These are phyloP conservation scores for Zaprionus lachaisei DNA, from an alignment of 1,140 invertebrate species.

Conservation along the genomic window DNA sequence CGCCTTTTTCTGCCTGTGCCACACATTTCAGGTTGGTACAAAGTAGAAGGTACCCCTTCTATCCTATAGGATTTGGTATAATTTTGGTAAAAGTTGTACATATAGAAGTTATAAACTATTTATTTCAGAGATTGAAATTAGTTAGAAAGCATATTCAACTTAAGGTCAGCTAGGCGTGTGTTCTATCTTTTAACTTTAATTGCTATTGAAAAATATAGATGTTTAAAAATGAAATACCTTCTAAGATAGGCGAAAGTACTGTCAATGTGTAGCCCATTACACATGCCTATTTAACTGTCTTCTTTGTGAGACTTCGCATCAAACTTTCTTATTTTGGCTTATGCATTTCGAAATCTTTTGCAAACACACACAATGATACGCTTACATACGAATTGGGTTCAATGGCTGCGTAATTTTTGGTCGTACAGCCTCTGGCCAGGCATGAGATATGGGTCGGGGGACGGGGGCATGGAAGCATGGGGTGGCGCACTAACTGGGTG, in stretches of 20 bases:
- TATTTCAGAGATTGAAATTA: no score
- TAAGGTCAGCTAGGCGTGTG: no score
- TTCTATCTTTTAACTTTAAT: no score
- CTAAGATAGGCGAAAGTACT: not conserved
- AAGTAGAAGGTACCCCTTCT: not conserved
- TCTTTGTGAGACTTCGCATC: not conserved
- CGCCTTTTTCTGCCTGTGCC: no score
- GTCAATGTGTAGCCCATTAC: not conserved
- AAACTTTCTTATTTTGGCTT: conserved; percentile 18
- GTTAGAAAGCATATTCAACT: no score
- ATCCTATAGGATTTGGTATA: no score
- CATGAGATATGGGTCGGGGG: conserved; percentile 4
- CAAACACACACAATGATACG: conserved; percentile 30
- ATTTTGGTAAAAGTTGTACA: no score
- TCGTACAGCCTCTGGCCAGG: conserved; percentile 67
- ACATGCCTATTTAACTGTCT: not conserved
- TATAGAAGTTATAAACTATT: not conserved
- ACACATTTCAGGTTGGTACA: not conserved
- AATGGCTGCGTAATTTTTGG: conserved; percentile 78
- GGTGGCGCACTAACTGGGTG: conserved; percentile 37
- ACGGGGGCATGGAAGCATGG: not conserved
- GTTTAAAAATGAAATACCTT: no score
- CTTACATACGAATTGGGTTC: conserved; percentile 52
- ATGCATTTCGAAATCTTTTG: conserved; percentile 37
- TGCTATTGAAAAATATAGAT: no score